phyloP scores from a whole-genome alignment of 2,888 invertebrate genomes.

The Unio delphinus region DNA sequence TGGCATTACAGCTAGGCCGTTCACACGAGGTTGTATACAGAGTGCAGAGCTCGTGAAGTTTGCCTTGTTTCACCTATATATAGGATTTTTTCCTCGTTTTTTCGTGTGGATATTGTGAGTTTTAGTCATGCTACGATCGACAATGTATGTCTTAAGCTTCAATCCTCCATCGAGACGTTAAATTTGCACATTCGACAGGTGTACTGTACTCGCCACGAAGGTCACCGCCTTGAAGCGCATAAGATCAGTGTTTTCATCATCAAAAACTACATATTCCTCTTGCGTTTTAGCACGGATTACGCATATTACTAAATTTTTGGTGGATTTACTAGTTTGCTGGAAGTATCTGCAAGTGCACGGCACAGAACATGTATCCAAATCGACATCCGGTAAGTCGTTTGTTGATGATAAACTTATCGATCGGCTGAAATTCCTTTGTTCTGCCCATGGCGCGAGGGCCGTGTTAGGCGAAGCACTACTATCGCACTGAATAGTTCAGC shows the following conservation, averaged over 20 bases:
- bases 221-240: too few relatives aligned
- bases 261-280: too few relatives aligned
- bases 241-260: too few relatives aligned
- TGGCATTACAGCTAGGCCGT: constrained; percentile 35
- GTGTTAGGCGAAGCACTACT: constrained; percentile 11
- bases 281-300: not conserved
- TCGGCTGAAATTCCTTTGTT: constrained; percentile 32
- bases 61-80: too few relatives aligned
- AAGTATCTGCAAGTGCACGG: constrained; percentile 17
- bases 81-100: too few relatives aligned
- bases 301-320: not conserved
- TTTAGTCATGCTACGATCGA: too few relatives aligned
- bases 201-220: too few relatives aligned
- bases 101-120: too few relatives aligned
- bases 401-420: constrained; percentile 5
- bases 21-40: constrained; percentile 27
- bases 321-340: not conserved
- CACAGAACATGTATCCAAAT: constrained; percentile 63
- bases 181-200: too few relatives aligned
- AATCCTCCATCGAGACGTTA: too few relatives aligned
- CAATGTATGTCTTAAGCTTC: too few relatives aligned
- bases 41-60: not conserved
- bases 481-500: constrained; percentile 1
- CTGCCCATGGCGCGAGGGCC: constrained; percentile 23
- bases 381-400: constrained; percentile 61